A percentile compares a stretch with the other conserved stretches of the same genome.
These are phyloP conservation scores for Lycorma delicatula DNA, from an alignment of 1,140 invertebrate genomes.

Conservation along the genomic window DNA sequence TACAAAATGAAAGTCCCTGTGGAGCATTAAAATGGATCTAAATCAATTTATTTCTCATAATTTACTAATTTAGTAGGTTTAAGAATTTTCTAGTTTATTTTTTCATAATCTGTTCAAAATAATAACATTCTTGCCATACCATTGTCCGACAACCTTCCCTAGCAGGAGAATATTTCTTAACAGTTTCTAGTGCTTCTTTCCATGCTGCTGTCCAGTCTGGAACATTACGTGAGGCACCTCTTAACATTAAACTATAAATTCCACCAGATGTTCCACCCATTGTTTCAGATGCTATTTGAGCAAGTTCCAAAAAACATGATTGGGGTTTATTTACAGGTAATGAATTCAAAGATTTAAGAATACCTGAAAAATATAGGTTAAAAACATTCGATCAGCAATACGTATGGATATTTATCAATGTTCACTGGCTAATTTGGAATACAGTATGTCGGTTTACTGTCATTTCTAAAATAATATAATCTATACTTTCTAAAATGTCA, in stretches of 20 bases:
- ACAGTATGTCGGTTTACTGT: too few relatives aligned
- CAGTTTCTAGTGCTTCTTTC: constrained; percentile 44
- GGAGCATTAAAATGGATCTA: neutral
- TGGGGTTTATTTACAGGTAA: constrained; percentile 37
- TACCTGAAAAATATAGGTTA: constrained; percentile 20
- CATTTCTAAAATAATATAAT: too few relatives aligned
- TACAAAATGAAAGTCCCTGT: too few relatives aligned
- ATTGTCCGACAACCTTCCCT: constrained; percentile 67
- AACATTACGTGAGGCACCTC: constrained; percentile 40
- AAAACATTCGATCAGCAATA: too few relatives aligned
- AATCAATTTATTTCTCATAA: neutral
- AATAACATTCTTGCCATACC: too few relatives aligned
- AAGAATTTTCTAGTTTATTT: neutral
- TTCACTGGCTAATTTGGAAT: too few relatives aligned
- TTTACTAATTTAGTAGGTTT: neutral
- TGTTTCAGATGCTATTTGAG: constrained; percentile 48
- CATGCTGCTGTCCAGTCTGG: constrained; percentile 43
- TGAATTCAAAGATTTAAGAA: constrained; percentile 9
- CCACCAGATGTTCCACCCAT: constrained; percentile 68
- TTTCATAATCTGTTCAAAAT: neutral
- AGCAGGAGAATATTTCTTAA: constrained; percentile 64
- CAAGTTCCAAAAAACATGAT: constrained; percentile 43
- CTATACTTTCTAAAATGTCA: too few relatives aligned
- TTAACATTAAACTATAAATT: constrained; percentile 62
- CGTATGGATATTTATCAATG: too few relatives aligned